Percentiles rank a stretch among this genome's conserved stretches.
Evolutionary conservation across 1,140 invertebrate species (phyloP).

Genomic region (Archegozetes longisetosus): DNA sequence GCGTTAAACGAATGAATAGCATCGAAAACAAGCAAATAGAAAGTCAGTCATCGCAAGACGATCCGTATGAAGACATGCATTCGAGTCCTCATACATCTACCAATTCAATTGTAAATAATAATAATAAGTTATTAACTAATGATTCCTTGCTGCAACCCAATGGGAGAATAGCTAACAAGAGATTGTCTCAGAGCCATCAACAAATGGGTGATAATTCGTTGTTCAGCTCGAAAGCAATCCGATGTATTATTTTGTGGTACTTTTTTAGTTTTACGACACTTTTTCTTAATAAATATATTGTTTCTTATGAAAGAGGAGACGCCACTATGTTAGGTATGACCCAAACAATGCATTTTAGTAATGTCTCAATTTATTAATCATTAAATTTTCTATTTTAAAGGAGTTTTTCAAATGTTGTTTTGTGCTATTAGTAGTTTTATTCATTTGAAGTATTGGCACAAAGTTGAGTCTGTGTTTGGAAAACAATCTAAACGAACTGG

Average conservation of each 20-base stretch:
- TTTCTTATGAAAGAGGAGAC: constrained; percentile 57
- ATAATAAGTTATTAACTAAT: no score
- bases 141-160: no score
- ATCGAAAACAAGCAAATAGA: no score
- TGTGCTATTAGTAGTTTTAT: constrained; percentile 56
- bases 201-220: not conserved
- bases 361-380: constrained; percentile 1
- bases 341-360: constrained; percentile 9
- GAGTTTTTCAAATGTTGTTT: constrained; percentile 52
- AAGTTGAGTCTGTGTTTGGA: constrained; percentile 14
- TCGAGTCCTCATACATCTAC: no score
- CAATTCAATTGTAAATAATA: no score
- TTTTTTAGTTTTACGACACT: constrained; percentile 43
- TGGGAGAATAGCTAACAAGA: no score
- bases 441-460: constrained; percentile 44
- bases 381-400: constrained; percentile 23
- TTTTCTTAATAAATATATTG: constrained; percentile 68
- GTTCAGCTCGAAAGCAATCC: constrained; percentile 3
- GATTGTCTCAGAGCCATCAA: no score
- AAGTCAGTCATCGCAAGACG: no score
- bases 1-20: no score
- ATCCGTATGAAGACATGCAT: no score
- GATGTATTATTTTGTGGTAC: constrained; percentile 28
- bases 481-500: no score
- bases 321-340: constrained; percentile 54